Evolutionary conservation across 2,888 invertebrate genomes (phyloP).

Genomic region (Drosophila leonis): DNA sequence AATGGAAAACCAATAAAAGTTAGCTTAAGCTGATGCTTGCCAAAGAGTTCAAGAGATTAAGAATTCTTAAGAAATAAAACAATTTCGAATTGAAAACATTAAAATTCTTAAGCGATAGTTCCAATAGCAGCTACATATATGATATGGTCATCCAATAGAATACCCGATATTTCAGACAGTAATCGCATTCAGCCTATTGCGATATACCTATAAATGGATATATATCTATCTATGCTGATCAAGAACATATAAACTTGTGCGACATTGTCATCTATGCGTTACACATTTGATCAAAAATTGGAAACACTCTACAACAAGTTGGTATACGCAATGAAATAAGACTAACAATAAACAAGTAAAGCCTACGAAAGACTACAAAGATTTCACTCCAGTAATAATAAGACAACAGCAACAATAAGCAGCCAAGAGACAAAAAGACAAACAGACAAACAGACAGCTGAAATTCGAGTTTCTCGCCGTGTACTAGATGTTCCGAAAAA

Average conservation of each 20-base stretch:
- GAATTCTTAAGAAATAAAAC: not conserved
- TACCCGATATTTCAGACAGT: not conserved
- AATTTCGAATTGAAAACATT: not conserved
- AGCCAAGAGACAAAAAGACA: conserved; percentile 34
- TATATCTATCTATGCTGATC: not conserved
- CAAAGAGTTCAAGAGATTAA: too few relatives aligned
- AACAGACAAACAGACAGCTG: conserved; percentile 45
- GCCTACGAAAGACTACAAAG: conserved; percentile 62
- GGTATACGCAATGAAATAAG: conserved; percentile 50
- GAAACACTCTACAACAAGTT: not conserved
- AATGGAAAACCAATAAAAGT: too few relatives aligned
- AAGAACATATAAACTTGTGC: not conserved
- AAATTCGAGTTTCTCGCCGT: conserved; percentile 71
- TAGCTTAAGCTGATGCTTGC: too few relatives aligned
- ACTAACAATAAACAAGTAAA: conserved; percentile 69
- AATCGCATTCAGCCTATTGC: not conserved
- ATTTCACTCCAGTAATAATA: conserved; percentile 64
- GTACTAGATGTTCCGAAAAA: conserved; percentile 74
- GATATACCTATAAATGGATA: not conserved
- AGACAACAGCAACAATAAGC: conserved; percentile 18
- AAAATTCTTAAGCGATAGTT: not conserved
- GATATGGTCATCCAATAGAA: not conserved
- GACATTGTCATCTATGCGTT: not conserved
- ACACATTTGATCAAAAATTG: not conserved
- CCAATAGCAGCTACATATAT: not conserved